Evolutionary conservation across 2,888 invertebrate species (phyloP), one percentile per base, ranked within the genome.

Genomic region (Kuschelorhynchus macadamiae): DNA sequence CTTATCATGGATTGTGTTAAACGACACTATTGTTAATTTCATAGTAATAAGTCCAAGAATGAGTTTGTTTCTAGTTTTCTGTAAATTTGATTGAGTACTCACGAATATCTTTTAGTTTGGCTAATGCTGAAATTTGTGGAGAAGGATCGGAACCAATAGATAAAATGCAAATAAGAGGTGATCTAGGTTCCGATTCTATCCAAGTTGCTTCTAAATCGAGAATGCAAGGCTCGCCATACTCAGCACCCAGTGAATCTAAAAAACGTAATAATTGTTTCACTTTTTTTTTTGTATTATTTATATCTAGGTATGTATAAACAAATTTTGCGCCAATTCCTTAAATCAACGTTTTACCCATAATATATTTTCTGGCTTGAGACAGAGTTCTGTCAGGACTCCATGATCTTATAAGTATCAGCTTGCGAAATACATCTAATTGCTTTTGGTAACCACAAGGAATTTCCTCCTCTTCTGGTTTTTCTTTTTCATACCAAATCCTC

Each of bases 81-180:
- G 9, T 9, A 30, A 7, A 30, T 30, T 30, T 30, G 30, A 30
- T 9, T 7, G 30, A 30, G 11, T 36, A 83, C 89, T 87, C 85
- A 96, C 96, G 87, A 63, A 94, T 92, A 76, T 92, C 91, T 84
- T 94, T 93, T 56, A 90, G 86, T 84, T 97, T 97, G 0, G 97
- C 95, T 49, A 97, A 84, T 8, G 88, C 85, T 39, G 92, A 92
- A 71, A 98, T 96, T 85, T 97, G 96, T 8, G 94, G 92, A n/a
- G 97, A 96, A 1, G 98, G 98, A 86, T 98, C 98, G 0, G 97
- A 97, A 0, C 98, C 97, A 77, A 95, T 96, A 0, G 97, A 96
- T 14, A 98, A 85, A 75, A 98, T 92, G 77, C 97, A 97, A 74
- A 97, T 92, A 17, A 98, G 88, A 0, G 98, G 98, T 0, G 94